phyloP scores from a whole-genome alignment of 1,140 invertebrate genomes.

The Trinorchestia longiramus region DNA sequence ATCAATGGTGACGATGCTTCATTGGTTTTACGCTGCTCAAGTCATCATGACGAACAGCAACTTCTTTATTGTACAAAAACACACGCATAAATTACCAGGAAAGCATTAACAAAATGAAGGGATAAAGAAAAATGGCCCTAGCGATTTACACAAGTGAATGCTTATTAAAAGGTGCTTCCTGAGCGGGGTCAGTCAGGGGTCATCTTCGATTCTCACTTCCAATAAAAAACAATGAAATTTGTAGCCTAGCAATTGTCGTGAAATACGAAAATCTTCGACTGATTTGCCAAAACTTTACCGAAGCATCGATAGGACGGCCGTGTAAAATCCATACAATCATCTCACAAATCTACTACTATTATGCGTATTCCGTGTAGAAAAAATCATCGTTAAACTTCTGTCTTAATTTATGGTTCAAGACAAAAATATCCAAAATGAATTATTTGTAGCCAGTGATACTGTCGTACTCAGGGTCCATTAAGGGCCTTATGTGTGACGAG shows the following conservation, averaged over 20 bases:
- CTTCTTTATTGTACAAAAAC: not conserved
- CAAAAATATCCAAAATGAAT: not conserved
- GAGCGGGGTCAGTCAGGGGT: not conserved
- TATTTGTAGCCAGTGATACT: not conserved
- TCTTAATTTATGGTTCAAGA: not conserved
- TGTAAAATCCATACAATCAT: not conserved
- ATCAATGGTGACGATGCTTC: not conserved
- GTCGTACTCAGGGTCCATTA: not conserved
- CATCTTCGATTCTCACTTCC: not conserved
- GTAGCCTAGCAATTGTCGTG: not conserved
- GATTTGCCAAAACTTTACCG: not conserved
- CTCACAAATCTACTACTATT: not conserved
- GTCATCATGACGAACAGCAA: not conserved
- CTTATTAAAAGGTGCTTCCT: not conserved
- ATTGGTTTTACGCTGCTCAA: not conserved
- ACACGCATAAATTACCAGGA: not conserved
- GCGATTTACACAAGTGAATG: not conserved
- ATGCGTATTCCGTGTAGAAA: not conserved
- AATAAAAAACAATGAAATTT: not conserved
- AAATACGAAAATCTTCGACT: not conserved
- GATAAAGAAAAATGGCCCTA: not conserved
- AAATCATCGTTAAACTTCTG: not conserved
- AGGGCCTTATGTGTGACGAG: too few relatives aligned
- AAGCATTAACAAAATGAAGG: not conserved
- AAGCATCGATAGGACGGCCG: not conserved